phyloP scores from a whole-genome alignment of 2,113 vertebrate genomes.

The Eulacestoma nigropectus region DNA sequence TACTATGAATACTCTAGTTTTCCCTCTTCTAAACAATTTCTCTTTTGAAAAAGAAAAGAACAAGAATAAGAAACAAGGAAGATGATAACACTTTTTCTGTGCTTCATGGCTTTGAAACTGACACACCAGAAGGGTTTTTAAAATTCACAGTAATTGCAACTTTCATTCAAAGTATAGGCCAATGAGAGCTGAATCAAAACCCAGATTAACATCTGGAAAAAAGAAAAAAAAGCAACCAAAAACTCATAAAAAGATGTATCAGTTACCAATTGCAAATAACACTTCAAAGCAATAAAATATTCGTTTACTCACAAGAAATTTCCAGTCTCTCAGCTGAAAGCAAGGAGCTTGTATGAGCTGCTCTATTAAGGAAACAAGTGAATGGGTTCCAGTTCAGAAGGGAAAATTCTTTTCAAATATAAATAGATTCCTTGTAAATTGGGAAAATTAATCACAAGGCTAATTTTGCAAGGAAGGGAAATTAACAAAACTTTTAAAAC shows the following conservation, averaged over 20 bases:
- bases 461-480: not conserved
- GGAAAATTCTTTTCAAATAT: not conserved
- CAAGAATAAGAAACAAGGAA: not conserved
- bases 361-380: not conserved
- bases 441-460: not conserved
- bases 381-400: not conserved
- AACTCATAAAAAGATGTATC: not conserved
- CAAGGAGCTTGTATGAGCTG: not conserved
- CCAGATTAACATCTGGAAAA: constrained; percentile 17
- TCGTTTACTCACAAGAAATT: not conserved
- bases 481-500: not conserved
- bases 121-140: constrained; percentile 1
- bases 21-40: not conserved
- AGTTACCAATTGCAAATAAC: not conserved
- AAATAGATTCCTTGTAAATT: not conserved
- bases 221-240: no score
- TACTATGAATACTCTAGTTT: not conserved
- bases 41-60: not conserved
- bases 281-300: not conserved
- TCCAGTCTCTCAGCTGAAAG: not conserved
- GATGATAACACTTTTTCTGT: not conserved
- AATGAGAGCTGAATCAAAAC: constrained; percentile 22
- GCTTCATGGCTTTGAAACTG: constrained; percentile 2
- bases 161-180: not conserved
- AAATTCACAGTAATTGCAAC: constrained; percentile 52